Evolutionary conservation across 2,113 vertebrate genomes (phyloP).

Genomic region (Rhinopomastus cyanomelas): DNA sequence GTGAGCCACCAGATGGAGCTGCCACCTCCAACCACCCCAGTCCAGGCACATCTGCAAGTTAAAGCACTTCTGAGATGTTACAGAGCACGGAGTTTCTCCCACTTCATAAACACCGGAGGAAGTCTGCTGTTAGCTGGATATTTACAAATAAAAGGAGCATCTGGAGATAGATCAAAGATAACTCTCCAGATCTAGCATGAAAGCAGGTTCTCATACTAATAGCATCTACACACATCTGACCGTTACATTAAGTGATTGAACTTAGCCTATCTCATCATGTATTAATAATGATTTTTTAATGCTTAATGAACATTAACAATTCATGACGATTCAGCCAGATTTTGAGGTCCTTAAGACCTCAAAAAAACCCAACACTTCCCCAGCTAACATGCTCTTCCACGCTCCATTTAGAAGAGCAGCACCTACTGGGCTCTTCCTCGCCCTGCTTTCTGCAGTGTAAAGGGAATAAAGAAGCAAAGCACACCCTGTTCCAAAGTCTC

Average conservation of each 20-base stretch:
- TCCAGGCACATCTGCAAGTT: background rate
- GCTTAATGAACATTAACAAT: background rate
- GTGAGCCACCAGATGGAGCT: conserved; percentile 52
- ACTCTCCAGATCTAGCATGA: background rate
- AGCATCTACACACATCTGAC: background rate
- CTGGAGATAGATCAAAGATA: conserved; percentile 38
- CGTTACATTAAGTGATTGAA: background rate
- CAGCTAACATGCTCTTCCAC: background rate
- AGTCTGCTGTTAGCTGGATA: conserved; percentile 37
- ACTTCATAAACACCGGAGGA: conserved; percentile 43
- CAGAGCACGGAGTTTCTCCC: conserved; percentile 10
- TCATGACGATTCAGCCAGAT: background rate
- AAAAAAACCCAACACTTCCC: background rate
- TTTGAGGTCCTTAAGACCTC: background rate
- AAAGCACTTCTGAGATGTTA: background rate
- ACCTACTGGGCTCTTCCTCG: background rate
- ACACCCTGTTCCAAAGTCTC: background rate
- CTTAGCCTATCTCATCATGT: background rate
- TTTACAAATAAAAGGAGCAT: conserved; percentile 48
- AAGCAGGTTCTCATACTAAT: background rate
- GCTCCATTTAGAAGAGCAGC: background rate
- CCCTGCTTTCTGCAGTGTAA: background rate
- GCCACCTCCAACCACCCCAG: background rate
- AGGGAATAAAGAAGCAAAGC: background rate
- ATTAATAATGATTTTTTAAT: background rate